Base-by-base conservation (phyloP, 2,888 invertebrate genomes). In the Athalia rosae region DNA sequence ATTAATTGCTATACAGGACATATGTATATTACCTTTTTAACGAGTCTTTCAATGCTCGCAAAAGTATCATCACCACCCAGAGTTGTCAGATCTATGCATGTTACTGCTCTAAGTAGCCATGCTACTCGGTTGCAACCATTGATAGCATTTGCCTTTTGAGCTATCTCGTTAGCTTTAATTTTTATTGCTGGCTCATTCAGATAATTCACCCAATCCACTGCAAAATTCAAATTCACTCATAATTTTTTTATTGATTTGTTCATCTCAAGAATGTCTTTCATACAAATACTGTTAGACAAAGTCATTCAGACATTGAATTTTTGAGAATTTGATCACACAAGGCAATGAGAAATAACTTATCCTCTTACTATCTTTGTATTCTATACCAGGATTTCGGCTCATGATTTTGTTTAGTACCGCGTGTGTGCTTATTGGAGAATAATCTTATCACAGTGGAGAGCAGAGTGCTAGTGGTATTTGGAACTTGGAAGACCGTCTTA, bases 71-170 rank as follows among this genome's bases (percentile, higher is more conserved):
- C 94, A 58, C 97, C 98, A 69, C 95, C 93, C 73, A 99, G 91
- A 3, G 98, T 98, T 0, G 99, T 99, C 81, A 99, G 92, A 90
- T 99, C 99, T 80, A 98, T 97, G 77, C 96, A 93, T 50, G 94
- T 94, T 6, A 99, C 91, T 0, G 97, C 96, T 87, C 94, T 94
- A 43, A 97, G 86, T 11, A 98, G 91, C 96, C 96, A 97, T 9
- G 93, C 93, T 59, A 93, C 92, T 89, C 94, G 93, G 87, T 93
- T 92, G 48, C 91, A 87, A 76, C 89, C 82, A 28, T 81, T 78
- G 15, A 89, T 61, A 11, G 64, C 76, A 58, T 79, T 82, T 9
- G 85, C 84, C 78, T 82, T 82, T 11, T 79, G 74, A 77, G 79
- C 78, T 76, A 88, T 84, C 41, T 85, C 81, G 45, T 82, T 79